Conservation (phyloP, 2,888 invertebrate genomes). For the Acrocera orbiculus region DNA sequence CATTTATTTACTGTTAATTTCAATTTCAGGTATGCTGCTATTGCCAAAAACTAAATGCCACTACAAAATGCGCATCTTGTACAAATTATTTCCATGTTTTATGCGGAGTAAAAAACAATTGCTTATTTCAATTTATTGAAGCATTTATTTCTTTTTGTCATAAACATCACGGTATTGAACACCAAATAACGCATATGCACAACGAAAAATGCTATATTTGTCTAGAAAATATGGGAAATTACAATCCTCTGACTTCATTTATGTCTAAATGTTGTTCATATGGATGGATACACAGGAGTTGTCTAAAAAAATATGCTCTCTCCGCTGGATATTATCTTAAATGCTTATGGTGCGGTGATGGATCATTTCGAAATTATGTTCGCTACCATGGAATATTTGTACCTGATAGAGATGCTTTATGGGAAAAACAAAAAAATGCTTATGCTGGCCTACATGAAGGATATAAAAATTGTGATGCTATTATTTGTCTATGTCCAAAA, state of each 20-base stretch:
- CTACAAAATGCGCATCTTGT: slow-evolving; percentile 19
- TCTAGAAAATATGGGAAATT: slow-evolving; percentile 9
- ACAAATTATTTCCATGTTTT: slow-evolving; percentile 18
- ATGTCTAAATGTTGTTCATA: slow-evolving; percentile 18
- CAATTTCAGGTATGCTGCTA: slow-evolving; percentile 16
- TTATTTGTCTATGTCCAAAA: slow-evolving; percentile 41
- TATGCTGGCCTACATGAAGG: slow-evolving; percentile 50
- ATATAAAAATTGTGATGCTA: slow-evolving; percentile 41
- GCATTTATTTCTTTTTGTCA: slow-evolving; percentile 21
- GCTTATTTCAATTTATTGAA: slow-evolving; percentile 16
- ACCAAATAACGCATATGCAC: slow-evolving; percentile 12
- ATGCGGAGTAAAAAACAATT: slow-evolving; percentile 18
- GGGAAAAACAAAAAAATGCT: slow-evolving; percentile 57
- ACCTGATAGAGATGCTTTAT: slow-evolving; percentile 53
- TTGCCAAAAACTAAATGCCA: slow-evolving; percentile 17
- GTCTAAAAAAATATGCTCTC: slow-evolving; percentile 21
- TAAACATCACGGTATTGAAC: slow-evolving; percentile 16
- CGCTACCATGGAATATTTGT: slow-evolving; percentile 22
- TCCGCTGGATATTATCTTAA: slow-evolving; percentile 24
- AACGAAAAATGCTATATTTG: slow-evolving; percentile 19
- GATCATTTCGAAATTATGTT: slow-evolving; percentile 19
- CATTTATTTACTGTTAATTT: neutral
- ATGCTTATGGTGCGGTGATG: slow-evolving; percentile 23
- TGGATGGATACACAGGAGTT: slow-evolving; percentile 21
- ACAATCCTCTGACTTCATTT: slow-evolving; percentile 12